These are phyloP conservation scores for Dipodomys ordii DNA, from an alignment of 2,113 vertebrate genomes.

Conservation along the genomic window DNA sequence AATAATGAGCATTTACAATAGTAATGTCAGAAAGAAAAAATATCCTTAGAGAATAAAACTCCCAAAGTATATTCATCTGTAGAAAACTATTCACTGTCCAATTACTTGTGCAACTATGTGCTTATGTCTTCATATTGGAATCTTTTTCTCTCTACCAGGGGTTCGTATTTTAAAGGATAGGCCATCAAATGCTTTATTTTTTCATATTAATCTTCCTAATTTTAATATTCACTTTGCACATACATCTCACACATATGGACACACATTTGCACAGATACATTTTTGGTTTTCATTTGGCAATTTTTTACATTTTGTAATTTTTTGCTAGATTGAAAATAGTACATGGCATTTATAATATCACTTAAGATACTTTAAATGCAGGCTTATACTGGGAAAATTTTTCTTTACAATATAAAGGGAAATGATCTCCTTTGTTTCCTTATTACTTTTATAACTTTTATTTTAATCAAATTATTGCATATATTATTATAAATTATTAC, in stretches of 20 bases:
- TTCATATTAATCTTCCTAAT: not conserved
- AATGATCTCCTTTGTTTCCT: not conserved
- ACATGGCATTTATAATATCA: not conserved
- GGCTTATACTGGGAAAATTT: not conserved
- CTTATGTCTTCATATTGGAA: slow-evolving; percentile 21
- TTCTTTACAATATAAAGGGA: not conserved
- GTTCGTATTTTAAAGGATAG: not conserved
- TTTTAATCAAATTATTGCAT: too few species aligned
- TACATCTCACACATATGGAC: not conserved
- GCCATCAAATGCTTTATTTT: not conserved
- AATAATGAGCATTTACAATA: slow-evolving; percentile 50
- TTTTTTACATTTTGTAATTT: not conserved
- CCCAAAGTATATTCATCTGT: slow-evolving; percentile 1
- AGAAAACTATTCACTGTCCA: not conserved
- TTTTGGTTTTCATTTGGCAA: not conserved
- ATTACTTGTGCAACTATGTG: slow-evolving; percentile 19
- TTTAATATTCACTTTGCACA: not conserved
- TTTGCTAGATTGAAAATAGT: not conserved
- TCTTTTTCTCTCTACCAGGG: not conserved
- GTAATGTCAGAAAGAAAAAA: not conserved
- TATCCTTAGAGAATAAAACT: slow-evolving; percentile 24
- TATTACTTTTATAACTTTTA: not conserved
- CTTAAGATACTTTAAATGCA: not conserved
- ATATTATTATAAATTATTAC: not conserved
- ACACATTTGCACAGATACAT: not conserved